phyloP scores from a whole-genome alignment of 2,888 invertebrate genomes.

The Macrosoma leucophasiata region DNA sequence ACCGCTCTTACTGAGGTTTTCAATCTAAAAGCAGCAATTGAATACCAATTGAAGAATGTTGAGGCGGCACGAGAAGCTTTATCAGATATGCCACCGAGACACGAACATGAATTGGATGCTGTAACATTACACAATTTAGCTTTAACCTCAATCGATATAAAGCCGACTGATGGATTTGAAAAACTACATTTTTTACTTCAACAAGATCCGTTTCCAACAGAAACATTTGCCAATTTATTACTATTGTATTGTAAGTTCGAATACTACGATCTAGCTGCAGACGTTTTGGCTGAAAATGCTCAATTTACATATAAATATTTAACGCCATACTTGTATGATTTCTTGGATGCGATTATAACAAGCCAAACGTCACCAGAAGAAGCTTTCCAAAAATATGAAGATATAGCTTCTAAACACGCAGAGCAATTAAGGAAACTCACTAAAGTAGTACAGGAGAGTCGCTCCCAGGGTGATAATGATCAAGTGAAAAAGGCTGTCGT shows the following conservation, averaged over 20 bases:
- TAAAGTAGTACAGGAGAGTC: slow-evolving; percentile 94
- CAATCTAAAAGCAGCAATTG: slow-evolving; percentile 98
- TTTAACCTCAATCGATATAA: slow-evolving; percentile 88
- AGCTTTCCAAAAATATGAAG: slow-evolving; percentile 96
- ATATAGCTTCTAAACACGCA: slow-evolving; percentile 92
- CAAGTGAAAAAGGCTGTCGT: slow-evolving; percentile 92
- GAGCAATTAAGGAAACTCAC: slow-evolving; percentile 93
- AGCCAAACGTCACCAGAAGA: slow-evolving; percentile 98
- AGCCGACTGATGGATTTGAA: slow-evolving; percentile 95
- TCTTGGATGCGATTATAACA: slow-evolving; percentile 96
- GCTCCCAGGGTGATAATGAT: slow-evolving; percentile 91
- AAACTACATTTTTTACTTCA: slow-evolving; percentile 89
- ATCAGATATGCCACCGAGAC: slow-evolving; percentile 92
- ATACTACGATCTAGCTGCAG: slow-evolving; percentile 97
- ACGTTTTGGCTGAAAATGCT: slow-evolving; percentile 97
- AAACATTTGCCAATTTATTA: slow-evolving; percentile 97
- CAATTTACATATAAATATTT: slow-evolving; percentile 97
- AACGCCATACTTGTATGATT: slow-evolving; percentile 95
- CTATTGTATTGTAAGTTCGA: slow-evolving; percentile 97
- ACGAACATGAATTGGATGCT: slow-evolving; percentile 97
- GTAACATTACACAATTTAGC: slow-evolving; percentile 99
- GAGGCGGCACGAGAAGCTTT: slow-evolving; percentile 91
- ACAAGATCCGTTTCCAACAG: slow-evolving; percentile 97
- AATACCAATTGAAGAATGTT: slow-evolving; percentile 87
- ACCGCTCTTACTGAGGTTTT: slow-evolving; percentile 98